phyloP scores from a whole-genome alignment of 2,888 invertebrate species.

The Barypeithes pellucidus region DNA sequence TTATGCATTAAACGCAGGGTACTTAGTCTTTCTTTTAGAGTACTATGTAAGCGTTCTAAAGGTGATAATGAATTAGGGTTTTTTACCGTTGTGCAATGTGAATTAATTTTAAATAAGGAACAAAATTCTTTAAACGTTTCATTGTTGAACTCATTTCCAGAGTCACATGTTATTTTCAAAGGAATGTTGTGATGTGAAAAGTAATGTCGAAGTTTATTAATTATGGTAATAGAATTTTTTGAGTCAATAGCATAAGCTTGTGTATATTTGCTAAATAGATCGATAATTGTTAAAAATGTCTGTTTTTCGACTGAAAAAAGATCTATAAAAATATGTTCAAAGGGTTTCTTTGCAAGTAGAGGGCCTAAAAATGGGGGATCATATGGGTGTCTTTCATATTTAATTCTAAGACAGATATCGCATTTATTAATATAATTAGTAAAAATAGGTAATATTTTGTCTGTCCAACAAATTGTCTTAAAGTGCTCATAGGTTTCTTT shows the following conservation, averaged over 20 bases:
- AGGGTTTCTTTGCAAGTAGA: no score
- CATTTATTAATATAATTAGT: conserved; percentile 20
- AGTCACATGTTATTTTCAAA: conserved; percentile 2
- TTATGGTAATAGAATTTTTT: conserved; percentile 4
- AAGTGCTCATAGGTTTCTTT: conserved; percentile 10
- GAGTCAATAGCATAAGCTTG: conserved; percentile 16
- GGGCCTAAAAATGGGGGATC: background rate
- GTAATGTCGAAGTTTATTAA: conserved; percentile 34
- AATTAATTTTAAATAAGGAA: conserved; percentile 4
- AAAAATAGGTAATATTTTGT: conserved; percentile 3
- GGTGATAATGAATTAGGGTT: no score
- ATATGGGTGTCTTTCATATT: conserved; percentile 19
- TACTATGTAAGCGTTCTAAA: no score
- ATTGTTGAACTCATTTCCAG: no score
- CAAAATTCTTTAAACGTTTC: conserved; percentile 24
- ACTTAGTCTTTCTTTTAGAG: no score
- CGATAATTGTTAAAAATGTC: conserved; percentile 17
- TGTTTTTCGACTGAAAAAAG: no score
- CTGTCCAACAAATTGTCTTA: background rate
- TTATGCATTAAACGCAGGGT: background rate
- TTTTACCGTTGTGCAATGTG: conserved; percentile 6
- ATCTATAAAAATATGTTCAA: conserved; percentile 6
- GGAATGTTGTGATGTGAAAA: conserved; percentile 29
- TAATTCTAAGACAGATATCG: conserved; percentile 11
- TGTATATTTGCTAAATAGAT: conserved; percentile 21